Base-by-base conservation (phyloP, 2,888 invertebrate species). In the Fissipunctia ypsillon region DNA sequence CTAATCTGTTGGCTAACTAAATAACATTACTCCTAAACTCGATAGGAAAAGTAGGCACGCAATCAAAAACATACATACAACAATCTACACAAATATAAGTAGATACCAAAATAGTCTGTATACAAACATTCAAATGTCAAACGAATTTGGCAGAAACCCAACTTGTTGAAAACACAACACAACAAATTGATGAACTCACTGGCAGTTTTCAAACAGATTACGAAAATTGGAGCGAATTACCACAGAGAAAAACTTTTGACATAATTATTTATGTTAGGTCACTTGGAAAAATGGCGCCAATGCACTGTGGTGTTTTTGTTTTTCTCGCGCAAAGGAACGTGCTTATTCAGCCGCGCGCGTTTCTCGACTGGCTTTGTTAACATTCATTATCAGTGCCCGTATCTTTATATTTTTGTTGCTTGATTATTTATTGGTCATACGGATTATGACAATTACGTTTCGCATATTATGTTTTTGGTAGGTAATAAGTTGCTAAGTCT, bases 311-410 rank as follows among this genome's bases (percentile, higher is more conserved):
- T 65, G 19, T 38, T 69, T 45, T 66, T 83, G 66, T 69, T 78
- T 79, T 74, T 63, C 48, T 52, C 70, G 69, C 63, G 71, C 72
- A 38, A 57, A 56, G 28, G 50, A 38, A 67, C 84, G 71, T 76
- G 74, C 67, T 54, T 48, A 52, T 74, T 66, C 76, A 45, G 67
- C 79, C 77, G 63, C 77, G 79, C 68, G 76, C 81, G 79, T 43
- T 63, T 84, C 61, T 70, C 43, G 50, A 86, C 86, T 85, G 84
- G 68, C 76, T 48, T 73, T 57, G 71, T 65, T 65, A 70, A 68
- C 60, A 69, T 50, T 81, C 60, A 69, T 50, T 81, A 73, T 70
- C 80, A 83, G 68, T 59, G 65, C 19, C 19, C 25, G 31, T 72
- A 60, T 80, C 48, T 50, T 4, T 64, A 52, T 31, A 38, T 61